These are phyloP conservation scores for Mimumesa dahlbomi DNA, from an alignment of 2,888 invertebrate species.

Conservation along the genomic window DNA sequence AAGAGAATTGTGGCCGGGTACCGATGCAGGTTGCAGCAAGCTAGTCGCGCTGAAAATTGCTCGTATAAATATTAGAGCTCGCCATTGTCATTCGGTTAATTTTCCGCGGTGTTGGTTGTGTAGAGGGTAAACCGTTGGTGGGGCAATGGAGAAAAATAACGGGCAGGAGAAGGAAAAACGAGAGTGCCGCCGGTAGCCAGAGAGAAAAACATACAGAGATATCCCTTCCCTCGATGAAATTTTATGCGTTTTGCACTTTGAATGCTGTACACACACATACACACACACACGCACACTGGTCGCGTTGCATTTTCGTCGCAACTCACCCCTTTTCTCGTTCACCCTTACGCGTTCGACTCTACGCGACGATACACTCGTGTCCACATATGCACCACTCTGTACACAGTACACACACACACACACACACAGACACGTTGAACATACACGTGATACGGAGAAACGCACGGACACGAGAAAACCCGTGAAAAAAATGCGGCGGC, in stretches of 20 bases:
- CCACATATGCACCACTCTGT: background rate
- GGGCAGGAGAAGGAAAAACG: background rate
- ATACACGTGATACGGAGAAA: too few relatives aligned
- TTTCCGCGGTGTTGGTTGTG: slow-evolving; percentile 64
- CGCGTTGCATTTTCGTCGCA: slow-evolving; percentile 29
- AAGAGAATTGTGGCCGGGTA: slow-evolving; percentile 29
- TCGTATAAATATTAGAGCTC: slow-evolving; percentile 73
- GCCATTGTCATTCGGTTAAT: slow-evolving; percentile 72
- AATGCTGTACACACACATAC: slow-evolving; percentile 49
- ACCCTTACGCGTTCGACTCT: slow-evolving; percentile 32
- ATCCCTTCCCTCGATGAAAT: slow-evolving; percentile 61
- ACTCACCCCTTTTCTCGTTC: slow-evolving; percentile 9
- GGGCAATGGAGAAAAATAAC: slow-evolving; percentile 16
- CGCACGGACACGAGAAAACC: slow-evolving; percentile 2
- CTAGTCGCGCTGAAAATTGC: slow-evolving; percentile 69
- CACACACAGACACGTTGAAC: too few relatives aligned
- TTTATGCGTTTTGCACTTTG: slow-evolving; percentile 64
- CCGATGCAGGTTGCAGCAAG: slow-evolving; percentile 35
- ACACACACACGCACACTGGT: too few relatives aligned
- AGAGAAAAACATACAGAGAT: slow-evolving; percentile 1
- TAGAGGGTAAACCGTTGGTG: too few relatives aligned
- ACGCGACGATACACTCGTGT: slow-evolving; percentile 1
- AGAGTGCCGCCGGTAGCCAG: background rate
- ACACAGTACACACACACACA: background rate
- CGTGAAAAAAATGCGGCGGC: slow-evolving; percentile 5